Percentiles rank a stretch among this genome's conserved stretches.
Conservation (phyloP, 35 echinoderm and acorn worm species). For the Heliocidaris erythrogramma region DNA sequence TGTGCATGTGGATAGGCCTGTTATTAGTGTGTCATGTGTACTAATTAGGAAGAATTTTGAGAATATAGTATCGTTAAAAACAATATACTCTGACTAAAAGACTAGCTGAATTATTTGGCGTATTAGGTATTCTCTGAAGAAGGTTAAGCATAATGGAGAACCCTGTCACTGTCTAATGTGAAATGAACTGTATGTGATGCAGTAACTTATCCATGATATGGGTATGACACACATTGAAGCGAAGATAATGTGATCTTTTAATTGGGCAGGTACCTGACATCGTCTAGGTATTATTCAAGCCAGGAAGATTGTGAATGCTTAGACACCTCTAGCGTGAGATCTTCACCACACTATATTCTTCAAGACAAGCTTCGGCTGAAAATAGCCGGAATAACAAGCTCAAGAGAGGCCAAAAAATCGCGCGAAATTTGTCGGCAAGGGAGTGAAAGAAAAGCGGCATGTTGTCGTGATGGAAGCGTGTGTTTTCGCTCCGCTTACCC, state of each 20-base stretch:
- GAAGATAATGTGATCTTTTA: constrained; percentile 40
- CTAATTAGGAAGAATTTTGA: no score
- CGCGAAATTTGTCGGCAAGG: constrained; percentile 30
- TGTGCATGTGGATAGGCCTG: no score
- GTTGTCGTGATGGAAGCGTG: constrained; percentile 21
- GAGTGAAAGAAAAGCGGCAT: background rate
- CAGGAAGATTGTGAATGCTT: background rate
- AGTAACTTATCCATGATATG: constrained; percentile 5
- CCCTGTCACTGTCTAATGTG: background rate
- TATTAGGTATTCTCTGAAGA: no score
- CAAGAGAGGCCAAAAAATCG: constrained; percentile 14
- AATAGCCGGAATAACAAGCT: background rate
- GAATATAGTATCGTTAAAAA: no score
- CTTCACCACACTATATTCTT: background rate
- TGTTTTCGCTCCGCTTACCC: constrained; percentile 47
- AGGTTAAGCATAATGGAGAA: background rate
- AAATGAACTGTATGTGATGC: background rate
- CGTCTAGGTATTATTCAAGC: constrained; percentile 6
- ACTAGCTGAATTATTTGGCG: background rate
- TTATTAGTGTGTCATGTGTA: no score
- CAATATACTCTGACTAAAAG: no score
- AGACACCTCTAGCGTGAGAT: constrained; percentile 21
- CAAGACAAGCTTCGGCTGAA: background rate
- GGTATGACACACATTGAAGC: background rate
- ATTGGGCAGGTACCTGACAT: constrained; percentile 32